These are phyloP conservation scores for Craterocephalus amniculus DNA, from an alignment of 2,797 vertebrate genomes.

Conservation along the genomic window DNA sequence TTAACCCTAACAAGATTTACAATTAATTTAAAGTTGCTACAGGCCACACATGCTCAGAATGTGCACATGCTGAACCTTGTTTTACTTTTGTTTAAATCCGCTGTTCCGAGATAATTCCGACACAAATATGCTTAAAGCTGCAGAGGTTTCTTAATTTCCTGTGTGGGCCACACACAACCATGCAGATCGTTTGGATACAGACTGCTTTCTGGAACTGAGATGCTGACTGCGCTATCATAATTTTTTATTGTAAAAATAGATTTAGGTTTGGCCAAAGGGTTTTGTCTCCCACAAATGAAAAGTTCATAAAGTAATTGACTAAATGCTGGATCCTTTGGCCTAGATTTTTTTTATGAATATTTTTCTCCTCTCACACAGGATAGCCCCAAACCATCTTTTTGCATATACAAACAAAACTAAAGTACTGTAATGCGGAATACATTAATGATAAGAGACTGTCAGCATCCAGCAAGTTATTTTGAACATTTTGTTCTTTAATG, in stretches of 20 bases:
- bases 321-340: constrained; percentile 38
- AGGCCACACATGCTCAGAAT: constrained; percentile 65
- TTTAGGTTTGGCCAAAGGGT: constrained; percentile 53
- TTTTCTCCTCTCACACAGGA: neutral
- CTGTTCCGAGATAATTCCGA: constrained; percentile 83
- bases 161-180: constrained; percentile 83
- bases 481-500: constrained; percentile 2
- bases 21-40: constrained; percentile 35
- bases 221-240: constrained; percentile 67
- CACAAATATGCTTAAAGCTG: constrained; percentile 85
- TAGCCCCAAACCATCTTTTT: constrained; percentile 17
- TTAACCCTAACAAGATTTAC: constrained; percentile 35
- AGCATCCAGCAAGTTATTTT: neutral
- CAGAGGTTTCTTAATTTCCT: constrained; percentile 88
- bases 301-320: constrained; percentile 68
- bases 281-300: constrained; percentile 63
- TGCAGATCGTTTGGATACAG: constrained; percentile 64
- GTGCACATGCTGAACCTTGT: constrained; percentile 76
- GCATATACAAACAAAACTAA: constrained; percentile 6
- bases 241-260: constrained; percentile 76
- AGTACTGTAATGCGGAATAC: constrained; percentile 5
- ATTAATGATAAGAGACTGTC: neutral
- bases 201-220: constrained; percentile 64
- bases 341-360: constrained; percentile 39
- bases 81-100: constrained; percentile 81